Evolutionary conservation across 2,888 invertebrate species (phyloP).

Genomic region (Omphaloscelis lunosa): DNA sequence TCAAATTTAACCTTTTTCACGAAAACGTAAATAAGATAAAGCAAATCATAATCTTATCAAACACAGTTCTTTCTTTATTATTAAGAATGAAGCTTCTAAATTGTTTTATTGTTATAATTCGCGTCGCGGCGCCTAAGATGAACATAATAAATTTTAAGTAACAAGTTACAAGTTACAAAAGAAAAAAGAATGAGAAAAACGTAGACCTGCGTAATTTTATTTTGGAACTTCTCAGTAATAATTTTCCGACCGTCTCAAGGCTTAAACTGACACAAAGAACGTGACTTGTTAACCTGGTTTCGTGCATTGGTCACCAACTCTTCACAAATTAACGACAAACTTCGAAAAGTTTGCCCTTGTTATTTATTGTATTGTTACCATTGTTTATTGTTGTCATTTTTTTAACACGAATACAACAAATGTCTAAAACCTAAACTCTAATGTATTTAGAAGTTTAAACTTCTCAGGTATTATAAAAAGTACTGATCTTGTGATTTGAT

Average conservation of each 20-base stretch:
- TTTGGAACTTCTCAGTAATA: slow-evolving; percentile 74
- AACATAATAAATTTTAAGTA: slow-evolving; percentile 68
- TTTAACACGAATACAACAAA: not conserved
- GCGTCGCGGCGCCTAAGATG: slow-evolving; percentile 49
- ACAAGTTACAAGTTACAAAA: slow-evolving; percentile 75
- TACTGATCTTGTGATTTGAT: not conserved
- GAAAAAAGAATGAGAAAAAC: slow-evolving; percentile 73
- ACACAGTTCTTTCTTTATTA: slow-evolving; percentile 16
- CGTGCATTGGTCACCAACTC: slow-evolving; percentile 45
- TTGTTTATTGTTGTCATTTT: slow-evolving; percentile 31
- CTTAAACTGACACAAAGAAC: slow-evolving; percentile 55
- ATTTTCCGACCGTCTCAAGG: slow-evolving; percentile 59
- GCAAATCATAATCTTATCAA: slow-evolving; percentile 21
- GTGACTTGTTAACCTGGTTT: slow-evolving; percentile 60
- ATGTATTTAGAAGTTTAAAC: not conserved
- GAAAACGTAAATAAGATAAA: not conserved
- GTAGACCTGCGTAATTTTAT: slow-evolving; percentile 74
- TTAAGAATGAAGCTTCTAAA: slow-evolving; percentile 10
- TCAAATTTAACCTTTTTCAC: not conserved
- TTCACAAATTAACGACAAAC: slow-evolving; percentile 42
- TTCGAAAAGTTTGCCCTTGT: not conserved
- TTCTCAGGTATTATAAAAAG: not conserved
- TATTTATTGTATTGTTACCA: slow-evolving; percentile 28
- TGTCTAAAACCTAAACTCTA: not conserved
- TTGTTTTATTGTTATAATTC: slow-evolving; percentile 45